Evolutionary conservation across 37 sponge, comb jelly and placozoan genomes (phyloP).

Genomic region (Spongilla lacustris): DNA sequence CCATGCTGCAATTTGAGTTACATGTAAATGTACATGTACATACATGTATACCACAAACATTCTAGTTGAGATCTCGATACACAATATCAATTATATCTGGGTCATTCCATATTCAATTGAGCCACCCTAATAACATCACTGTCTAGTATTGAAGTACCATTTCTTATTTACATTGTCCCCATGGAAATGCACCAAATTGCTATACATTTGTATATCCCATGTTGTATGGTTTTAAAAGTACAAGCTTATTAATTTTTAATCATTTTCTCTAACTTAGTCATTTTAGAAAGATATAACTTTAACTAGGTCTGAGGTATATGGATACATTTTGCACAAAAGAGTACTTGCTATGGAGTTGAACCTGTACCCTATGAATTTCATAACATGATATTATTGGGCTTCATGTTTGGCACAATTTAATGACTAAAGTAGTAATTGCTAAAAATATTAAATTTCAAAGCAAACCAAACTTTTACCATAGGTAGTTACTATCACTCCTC

Average conservation of each 20-base stretch:
- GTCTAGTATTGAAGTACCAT: neutral
- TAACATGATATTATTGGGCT: neutral
- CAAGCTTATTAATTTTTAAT: neutral
- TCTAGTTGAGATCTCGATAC: no score
- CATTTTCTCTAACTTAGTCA: neutral
- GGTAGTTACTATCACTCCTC: neutral
- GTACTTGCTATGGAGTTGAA: neutral
- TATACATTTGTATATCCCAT: neutral
- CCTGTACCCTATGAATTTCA: neutral
- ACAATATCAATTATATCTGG: no score
- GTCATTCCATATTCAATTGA: neutral
- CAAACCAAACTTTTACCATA: slow-evolving; percentile 1
- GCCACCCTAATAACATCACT: neutral
- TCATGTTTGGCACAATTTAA: neutral
- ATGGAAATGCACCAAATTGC: slow-evolving; percentile 1
- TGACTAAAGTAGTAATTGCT: slow-evolving; percentile 1
- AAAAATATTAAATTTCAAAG: neutral
- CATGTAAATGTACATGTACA: no score
- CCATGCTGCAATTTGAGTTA: no score
- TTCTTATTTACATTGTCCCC: neutral
- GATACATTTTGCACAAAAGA: neutral
- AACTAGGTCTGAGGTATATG: neutral
- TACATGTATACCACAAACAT: no score
- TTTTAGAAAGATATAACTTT: neutral
- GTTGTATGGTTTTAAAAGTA: neutral